These are phyloP conservation scores for Tribolium freemani DNA, from an alignment of 2,888 invertebrate genomes.

Conservation along the genomic window DNA sequence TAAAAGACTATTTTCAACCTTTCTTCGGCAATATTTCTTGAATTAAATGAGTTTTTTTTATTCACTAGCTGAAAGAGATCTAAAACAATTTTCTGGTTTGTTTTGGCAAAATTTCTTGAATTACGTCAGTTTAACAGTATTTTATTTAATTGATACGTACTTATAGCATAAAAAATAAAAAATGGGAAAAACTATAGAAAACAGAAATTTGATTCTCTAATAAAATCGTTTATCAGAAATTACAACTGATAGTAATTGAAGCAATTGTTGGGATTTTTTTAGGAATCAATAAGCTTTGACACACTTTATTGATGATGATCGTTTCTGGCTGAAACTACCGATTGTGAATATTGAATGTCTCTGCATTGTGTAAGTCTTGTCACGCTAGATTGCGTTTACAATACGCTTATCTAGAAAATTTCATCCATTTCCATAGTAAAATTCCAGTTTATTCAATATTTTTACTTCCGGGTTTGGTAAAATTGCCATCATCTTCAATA, in stretches of 20 bases:
- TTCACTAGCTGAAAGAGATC: no score
- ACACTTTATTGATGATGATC: constrained; percentile 21
- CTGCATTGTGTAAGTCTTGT: constrained; percentile 8
- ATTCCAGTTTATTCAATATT: constrained; percentile 37
- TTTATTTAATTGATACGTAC: no score
- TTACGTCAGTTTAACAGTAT: no score
- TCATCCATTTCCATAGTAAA: constrained; percentile 36
- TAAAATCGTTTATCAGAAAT: no score
- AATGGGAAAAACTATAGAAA: no score
- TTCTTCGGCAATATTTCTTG: no score
- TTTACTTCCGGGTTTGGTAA: constrained; percentile 19
- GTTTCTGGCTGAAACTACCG: constrained; percentile 28
- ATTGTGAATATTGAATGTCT: constrained; percentile 31
- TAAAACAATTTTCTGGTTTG: no score
- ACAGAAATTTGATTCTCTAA: no score
- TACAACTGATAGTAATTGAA: neutral
- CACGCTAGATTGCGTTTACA: constrained; percentile 40
- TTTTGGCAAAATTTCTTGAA: neutral
- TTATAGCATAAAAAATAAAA: no score
- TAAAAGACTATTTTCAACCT: no score
- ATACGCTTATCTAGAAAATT: constrained; percentile 24
- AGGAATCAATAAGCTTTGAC: neutral
- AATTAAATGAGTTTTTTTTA: no score
- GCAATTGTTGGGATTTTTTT: neutral
- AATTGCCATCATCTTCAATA: neutral